Evolutionary conservation across 2,113 vertebrate genomes (phyloP), one percentile per base, ranked within the genome.

Genomic region (Alethe castanea): DNA sequence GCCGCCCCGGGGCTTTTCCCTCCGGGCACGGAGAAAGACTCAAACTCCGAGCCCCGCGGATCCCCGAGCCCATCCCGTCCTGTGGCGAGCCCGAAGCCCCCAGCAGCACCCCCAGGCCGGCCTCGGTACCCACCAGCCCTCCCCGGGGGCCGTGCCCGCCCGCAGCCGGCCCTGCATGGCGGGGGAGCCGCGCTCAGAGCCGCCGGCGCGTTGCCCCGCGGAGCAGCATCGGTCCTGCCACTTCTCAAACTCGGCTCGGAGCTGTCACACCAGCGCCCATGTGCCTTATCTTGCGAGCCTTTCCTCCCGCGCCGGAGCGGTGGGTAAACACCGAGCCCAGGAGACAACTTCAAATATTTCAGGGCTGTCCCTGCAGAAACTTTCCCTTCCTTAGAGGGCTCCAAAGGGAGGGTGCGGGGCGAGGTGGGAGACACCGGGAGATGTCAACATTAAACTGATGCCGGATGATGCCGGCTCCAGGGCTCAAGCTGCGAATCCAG

Each of bases 371-470:
- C 90, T 87, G 71, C 86, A 97, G 84, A 96, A 96, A 94, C 96
- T 97, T 97, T 91, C 93, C 92, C 85, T 93, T 96, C 95, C 94
- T 89, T 70, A 88, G 82, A 94, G 86, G 73, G 84, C 91, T 91
- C 59, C 71, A 80, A 60, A 83, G 77, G 80, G 88, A 92, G 92
- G 85, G 80, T 71, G 85, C 61, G 69, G 83, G 59, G 78, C 25
- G 57, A 92, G 71, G 67, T 89, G 94, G 81, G 92, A 91, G 84
- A 92, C 78, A 69, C 77, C 57, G 77, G 94, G 82, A 97, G 81
- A 96, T 91, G 97, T 95, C 97, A 97, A 80, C 94, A 88, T 93
- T 53, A 62, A 96, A 96, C 89, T 96, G 84, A 65, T 92, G 67
- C 90, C 71, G 95, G 83, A 80, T 50, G 89, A 62, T 92, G 65